phyloP scores from a whole-genome alignment of 2,113 vertebrate genomes.

The Galeopterus variegatus region DNA sequence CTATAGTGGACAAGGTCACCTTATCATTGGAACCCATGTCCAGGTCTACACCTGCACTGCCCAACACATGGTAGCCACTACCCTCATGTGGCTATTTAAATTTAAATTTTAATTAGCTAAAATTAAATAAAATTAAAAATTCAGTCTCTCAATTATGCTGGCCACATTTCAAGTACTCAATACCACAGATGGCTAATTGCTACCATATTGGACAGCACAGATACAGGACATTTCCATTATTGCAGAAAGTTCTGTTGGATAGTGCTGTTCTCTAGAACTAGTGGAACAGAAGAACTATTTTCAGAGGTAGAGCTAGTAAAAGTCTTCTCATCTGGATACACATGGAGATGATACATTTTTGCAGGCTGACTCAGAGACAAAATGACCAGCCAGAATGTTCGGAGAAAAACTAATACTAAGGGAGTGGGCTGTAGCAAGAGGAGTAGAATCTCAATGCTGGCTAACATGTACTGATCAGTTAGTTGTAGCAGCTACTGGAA shows the following conservation, averaged over 20 bases:
- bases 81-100: neutral
- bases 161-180: neutral
- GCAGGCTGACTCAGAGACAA: neutral
- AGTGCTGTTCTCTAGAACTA: neutral
- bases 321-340: neutral
- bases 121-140: slow-evolving; percentile 34
- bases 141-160: neutral
- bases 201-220: neutral
- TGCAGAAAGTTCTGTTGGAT: neutral
- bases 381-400: neutral
- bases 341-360: neutral
- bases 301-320: slow-evolving; percentile 8
- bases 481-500: neutral
- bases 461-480: neutral
- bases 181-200: neutral
- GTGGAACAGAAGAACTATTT: neutral
- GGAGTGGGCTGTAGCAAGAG: neutral
- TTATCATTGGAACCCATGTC: neutral
- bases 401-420: neutral
- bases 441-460: too few species aligned
- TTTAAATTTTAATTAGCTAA: slow-evolving; percentile 17
- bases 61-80: neutral
- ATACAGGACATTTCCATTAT: neutral
- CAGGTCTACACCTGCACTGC: neutral
- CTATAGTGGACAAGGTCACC: neutral